These are phyloP conservation scores for Nibea coibor DNA, from an alignment of 2,113 vertebrate species.

Conservation along the genomic window DNA sequence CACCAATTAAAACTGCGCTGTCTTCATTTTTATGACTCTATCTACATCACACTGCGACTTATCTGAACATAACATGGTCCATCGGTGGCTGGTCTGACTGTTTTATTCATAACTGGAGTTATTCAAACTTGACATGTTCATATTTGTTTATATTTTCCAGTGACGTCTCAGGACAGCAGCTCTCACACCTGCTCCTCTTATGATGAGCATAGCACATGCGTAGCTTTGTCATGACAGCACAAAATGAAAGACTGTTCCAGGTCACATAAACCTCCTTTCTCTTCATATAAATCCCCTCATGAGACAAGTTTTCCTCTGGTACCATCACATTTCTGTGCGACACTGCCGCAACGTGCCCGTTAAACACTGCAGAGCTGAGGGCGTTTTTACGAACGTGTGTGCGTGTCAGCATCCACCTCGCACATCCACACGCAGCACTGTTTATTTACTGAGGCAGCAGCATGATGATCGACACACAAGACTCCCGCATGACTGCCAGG, in stretches of 20 bases:
- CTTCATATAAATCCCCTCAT: not conserved
- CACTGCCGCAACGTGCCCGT: slow-evolving; percentile 13
- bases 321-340: not conserved
- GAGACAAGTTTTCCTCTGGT: not conserved
- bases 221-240: not conserved
- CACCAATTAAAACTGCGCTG: not conserved
- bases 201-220: not conserved
- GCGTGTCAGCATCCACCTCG: slow-evolving; percentile 15
- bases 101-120: not conserved
- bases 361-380: slow-evolving; percentile 11
- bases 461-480: not conserved
- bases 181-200: not conserved
- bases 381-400: not conserved
- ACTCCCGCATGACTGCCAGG: slow-evolving; percentile 7
- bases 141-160: not conserved
- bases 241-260: not conserved
- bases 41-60: not conserved
- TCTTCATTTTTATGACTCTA: not conserved
- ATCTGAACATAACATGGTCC: too few species aligned
- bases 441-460: slow-evolving; percentile 2
- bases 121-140: not conserved
- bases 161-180: not conserved
- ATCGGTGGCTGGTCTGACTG: too few species aligned
- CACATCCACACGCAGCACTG: not conserved
- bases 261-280: not conserved